These are phyloP conservation scores for Delphinus delphis DNA, from an alignment of 2,113 vertebrate genomes.

Conservation along the genomic window DNA sequence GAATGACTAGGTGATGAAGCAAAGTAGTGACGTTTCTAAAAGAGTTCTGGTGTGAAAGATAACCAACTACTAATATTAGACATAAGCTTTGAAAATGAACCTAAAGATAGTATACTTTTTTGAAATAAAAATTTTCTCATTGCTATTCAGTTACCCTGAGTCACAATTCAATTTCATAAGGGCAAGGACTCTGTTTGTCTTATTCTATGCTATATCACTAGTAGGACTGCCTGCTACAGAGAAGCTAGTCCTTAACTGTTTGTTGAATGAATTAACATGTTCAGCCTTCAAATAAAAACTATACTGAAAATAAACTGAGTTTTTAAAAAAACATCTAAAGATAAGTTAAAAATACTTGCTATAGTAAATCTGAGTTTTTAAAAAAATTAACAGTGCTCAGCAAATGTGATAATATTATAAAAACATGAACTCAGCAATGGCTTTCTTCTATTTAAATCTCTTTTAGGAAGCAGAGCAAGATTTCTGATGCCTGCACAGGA, in stretches of 20 bases:
- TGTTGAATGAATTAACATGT: neutral
- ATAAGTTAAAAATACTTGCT: conserved; percentile 15
- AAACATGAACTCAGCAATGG: neutral
- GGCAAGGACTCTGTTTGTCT: neutral
- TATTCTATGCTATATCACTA: neutral
- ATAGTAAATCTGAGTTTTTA: neutral
- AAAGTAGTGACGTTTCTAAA: neutral
- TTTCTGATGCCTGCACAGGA: conserved; percentile 6
- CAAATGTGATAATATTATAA: conserved; percentile 1
- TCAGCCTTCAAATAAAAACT: conserved; percentile 22
- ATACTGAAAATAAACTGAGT: neutral
- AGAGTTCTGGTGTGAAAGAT: neutral
- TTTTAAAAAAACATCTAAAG: neutral
- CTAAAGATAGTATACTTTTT: neutral
- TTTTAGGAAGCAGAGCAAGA: conserved; percentile 46
- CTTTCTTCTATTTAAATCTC: conserved; percentile 26
- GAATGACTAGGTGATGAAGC: neutral
- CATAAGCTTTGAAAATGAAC: neutral
- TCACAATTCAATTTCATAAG: neutral
- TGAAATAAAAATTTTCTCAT: neutral
- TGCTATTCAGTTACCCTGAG: neutral
- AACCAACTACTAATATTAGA: neutral
- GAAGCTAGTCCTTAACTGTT: neutral
- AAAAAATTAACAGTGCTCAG: conserved; percentile 30
- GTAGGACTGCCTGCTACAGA: neutral